A percentile compares a stretch with the other conserved stretches of the same genome.
phyloP scores from a whole-genome alignment of 2,888 invertebrate species.

The Idaea dimidiata region DNA sequence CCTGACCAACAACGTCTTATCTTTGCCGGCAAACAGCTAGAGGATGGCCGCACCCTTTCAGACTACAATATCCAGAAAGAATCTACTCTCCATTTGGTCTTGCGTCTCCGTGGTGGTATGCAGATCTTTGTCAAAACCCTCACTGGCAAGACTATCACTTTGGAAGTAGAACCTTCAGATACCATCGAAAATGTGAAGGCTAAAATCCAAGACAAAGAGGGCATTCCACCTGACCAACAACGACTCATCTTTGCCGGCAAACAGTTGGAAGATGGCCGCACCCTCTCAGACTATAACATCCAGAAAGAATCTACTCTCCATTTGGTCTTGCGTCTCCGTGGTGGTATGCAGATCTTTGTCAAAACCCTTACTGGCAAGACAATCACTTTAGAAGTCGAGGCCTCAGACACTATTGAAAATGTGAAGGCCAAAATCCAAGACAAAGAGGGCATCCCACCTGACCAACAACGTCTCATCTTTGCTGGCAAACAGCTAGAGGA shows the following conservation, averaged over 20 bases:
- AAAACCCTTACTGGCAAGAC: conserved; percentile 60
- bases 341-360: conserved; percentile 64
- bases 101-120: conserved; percentile 63
- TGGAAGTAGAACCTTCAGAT: conserved; percentile 61
- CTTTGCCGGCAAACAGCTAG: conserved; percentile 61
- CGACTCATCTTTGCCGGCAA: conserved; percentile 65
- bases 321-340: conserved; percentile 57
- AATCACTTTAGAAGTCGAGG: conserved; percentile 56
- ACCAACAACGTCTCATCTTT: conserved; percentile 58
- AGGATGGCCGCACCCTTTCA: conserved; percentile 59
- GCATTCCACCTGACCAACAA: conserved; percentile 66
- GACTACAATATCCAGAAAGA: conserved; percentile 67
- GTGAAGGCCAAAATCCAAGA: conserved; percentile 64
- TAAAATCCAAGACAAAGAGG: conserved; percentile 66
- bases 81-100: conserved; percentile 55
- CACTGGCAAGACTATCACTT: conserved; percentile 63
- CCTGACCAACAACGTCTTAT: conserved; percentile 63
- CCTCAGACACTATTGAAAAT: conserved; percentile 60
- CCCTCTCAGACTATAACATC: conserved; percentile 63
- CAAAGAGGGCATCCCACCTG: conserved; percentile 61
- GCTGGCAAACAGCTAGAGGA: conserved; percentile 61
- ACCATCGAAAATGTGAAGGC: conserved; percentile 67
- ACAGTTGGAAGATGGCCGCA: conserved; percentile 63
- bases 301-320: conserved; percentile 67
- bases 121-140: conserved; percentile 66